phyloP scores from a whole-genome alignment of 2,888 invertebrate genomes.

The Ectobius pallidus region DNA sequence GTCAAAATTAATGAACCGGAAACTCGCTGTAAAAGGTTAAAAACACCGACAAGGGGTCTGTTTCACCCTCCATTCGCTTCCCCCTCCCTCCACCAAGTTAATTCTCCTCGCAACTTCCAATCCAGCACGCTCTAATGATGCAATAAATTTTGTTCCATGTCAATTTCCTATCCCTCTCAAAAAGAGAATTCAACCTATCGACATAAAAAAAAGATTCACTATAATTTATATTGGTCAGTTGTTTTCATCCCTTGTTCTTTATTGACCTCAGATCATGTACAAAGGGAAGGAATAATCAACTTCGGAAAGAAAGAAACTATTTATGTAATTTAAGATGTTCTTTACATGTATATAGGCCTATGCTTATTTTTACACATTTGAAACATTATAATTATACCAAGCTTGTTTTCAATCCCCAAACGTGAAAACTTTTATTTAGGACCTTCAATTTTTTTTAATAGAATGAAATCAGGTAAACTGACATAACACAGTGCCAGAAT shows the following conservation, averaged over 20 bases:
- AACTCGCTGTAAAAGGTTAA: constrained; percentile 27
- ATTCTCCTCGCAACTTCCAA: constrained; percentile 1
- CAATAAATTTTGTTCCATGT: constrained; percentile 28
- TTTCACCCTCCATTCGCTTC: neutral
- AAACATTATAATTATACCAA: too few relatives aligned
- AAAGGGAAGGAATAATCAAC: too few relatives aligned
- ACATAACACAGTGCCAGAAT: too few relatives aligned
- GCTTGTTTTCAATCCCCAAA: too few relatives aligned
- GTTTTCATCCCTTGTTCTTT: neutral
- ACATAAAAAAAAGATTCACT: constrained; percentile 17
- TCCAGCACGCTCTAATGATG: constrained; percentile 27
- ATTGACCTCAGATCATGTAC: constrained; percentile 19
- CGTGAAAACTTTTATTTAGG: too few relatives aligned
- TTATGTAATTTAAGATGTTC: too few relatives aligned
- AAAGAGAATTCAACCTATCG: constrained; percentile 16
- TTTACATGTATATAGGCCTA: too few relatives aligned
- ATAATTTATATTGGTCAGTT: constrained; percentile 22
- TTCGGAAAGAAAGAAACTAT: too few relatives aligned
- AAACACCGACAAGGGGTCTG: constrained; percentile 30
- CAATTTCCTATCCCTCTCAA: constrained; percentile 24
- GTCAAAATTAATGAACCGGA: constrained; percentile 28
- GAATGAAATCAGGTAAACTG: too few relatives aligned
- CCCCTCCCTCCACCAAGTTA: neutral
- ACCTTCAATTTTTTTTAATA: too few relatives aligned
- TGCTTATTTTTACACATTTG: too few relatives aligned